Evolutionary conservation across 2,888 invertebrate genomes (phyloP).

Genomic region (Amiota minor): DNA sequence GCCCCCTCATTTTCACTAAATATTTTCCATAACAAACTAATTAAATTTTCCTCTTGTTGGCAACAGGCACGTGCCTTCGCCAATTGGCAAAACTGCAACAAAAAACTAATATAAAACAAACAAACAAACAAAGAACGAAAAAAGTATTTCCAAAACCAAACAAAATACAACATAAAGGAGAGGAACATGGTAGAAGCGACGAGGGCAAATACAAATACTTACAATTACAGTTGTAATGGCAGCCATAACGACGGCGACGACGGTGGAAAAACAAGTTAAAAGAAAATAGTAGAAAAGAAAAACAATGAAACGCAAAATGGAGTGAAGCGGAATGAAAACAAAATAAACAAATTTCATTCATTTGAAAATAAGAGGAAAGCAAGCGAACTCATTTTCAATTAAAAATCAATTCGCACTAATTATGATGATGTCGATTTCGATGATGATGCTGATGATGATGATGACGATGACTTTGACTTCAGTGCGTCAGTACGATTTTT

Average conservation of each 20-base stretch:
- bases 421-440: conserved; percentile 15
- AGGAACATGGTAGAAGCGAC: neutral
- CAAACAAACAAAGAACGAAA: neutral
- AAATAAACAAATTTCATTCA: conserved; percentile 31
- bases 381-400: conserved; percentile 26
- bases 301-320: neutral
- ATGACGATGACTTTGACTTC: too few species aligned
- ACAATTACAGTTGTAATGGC: conserved; percentile 20
- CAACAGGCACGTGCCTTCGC: conserved; percentile 21
- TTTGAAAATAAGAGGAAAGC: conserved; percentile 18
- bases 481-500: too few species aligned
- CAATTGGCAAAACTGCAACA: conserved; percentile 26
- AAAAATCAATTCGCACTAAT: conserved; percentile 36
- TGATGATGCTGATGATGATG: too few species aligned
- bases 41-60: conserved; percentile 30
- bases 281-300: conserved; percentile 1
- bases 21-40: conserved; percentile 36
- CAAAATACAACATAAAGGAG: neutral
- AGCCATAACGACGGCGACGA: conserved; percentile 19
- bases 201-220: conserved; percentile 1
- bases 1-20: neutral
- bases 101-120: neutral
- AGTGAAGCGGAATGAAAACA: neutral
- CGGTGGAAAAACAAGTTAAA: neutral
- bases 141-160: neutral